Evolutionary conservation across 2,797 vertebrate genomes (phyloP).

Genomic region (Clarias fuscus): DNA sequence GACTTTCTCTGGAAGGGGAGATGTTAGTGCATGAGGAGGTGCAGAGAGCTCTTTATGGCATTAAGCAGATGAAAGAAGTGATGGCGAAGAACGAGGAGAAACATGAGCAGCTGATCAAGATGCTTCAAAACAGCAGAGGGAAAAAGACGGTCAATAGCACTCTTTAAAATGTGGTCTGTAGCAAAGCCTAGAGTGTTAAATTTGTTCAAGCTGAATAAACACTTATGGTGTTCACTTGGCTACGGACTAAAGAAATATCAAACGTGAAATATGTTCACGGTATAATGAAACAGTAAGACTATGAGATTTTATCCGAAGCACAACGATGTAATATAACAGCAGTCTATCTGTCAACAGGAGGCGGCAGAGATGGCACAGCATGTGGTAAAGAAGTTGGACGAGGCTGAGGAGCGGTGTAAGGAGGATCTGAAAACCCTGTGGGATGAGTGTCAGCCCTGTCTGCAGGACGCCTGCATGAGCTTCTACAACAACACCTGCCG

Average conservation of each 20-base stretch:
- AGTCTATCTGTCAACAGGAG: slow-evolving; percentile 70
- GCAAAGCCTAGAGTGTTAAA: not conserved
- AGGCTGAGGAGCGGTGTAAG: slow-evolving; percentile 84
- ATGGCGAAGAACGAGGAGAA: slow-evolving; percentile 87
- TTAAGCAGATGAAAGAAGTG: slow-evolving; percentile 88
- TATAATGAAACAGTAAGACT: not conserved
- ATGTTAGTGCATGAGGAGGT: slow-evolving; percentile 81
- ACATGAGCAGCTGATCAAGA: slow-evolving; percentile 84
- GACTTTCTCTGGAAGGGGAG: slow-evolving; percentile 78
- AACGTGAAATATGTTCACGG: not conserved
- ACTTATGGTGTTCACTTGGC: not conserved
- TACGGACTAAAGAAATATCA: not conserved
- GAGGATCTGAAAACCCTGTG: slow-evolving; percentile 77
- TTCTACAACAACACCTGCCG: slow-evolving; percentile 83
- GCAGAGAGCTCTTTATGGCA: slow-evolving; percentile 82
- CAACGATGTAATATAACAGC: not conserved
- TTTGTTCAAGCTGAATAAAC: not conserved
- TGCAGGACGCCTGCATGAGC: slow-evolving; percentile 83
- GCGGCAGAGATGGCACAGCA: slow-evolving; percentile 80
- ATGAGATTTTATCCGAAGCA: not conserved
- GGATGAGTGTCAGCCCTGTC: slow-evolving; percentile 84
- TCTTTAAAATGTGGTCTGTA: not conserved
- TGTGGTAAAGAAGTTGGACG: slow-evolving; percentile 81
- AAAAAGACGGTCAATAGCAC: slow-evolving; percentile 80
- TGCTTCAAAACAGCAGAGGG: slow-evolving; percentile 81